Conservation (phyloP, 2,113 vertebrate genomes). For the Promerops cafer region DNA sequence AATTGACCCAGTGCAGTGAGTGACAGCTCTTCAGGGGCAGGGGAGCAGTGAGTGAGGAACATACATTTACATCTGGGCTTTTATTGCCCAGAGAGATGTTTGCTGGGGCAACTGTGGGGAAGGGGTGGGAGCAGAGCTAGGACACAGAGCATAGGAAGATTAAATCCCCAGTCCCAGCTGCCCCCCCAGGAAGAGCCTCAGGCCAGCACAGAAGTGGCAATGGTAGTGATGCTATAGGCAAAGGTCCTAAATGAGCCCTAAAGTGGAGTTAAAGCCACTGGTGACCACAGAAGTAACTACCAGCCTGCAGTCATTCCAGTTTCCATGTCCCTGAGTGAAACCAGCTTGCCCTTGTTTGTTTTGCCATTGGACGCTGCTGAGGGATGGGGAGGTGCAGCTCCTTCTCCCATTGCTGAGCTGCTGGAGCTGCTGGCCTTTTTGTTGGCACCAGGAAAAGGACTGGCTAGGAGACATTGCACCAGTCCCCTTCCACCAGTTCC, state of each 20-base stretch:
- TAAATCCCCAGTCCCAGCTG: neutral
- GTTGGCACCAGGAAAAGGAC: neutral
- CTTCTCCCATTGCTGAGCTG: neutral
- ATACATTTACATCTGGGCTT: neutral
- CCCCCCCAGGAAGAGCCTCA: neutral
- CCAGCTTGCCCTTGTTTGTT: neutral
- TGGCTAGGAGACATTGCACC: neutral
- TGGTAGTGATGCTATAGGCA: neutral
- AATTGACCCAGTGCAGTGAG: conserved; percentile 33
- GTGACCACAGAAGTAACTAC: neutral
- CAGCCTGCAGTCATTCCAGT: neutral
- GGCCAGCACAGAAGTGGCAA: neutral
- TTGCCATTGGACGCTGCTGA: neutral
- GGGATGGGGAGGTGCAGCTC: neutral
- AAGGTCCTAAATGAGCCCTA: neutral
- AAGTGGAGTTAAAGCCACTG: neutral
- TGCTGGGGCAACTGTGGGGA: neutral
- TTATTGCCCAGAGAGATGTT: neutral
- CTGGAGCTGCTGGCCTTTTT: neutral
- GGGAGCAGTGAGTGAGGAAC: neutral
- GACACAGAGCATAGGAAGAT: neutral
- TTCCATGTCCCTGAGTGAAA: neutral
- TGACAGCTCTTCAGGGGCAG: conserved; percentile 41
- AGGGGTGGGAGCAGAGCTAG: neutral
- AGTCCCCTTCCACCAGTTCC: neutral